Base-by-base conservation (phyloP, 1,140 invertebrate species). In the Pachyrhynchus sulphureomaculatus region DNA sequence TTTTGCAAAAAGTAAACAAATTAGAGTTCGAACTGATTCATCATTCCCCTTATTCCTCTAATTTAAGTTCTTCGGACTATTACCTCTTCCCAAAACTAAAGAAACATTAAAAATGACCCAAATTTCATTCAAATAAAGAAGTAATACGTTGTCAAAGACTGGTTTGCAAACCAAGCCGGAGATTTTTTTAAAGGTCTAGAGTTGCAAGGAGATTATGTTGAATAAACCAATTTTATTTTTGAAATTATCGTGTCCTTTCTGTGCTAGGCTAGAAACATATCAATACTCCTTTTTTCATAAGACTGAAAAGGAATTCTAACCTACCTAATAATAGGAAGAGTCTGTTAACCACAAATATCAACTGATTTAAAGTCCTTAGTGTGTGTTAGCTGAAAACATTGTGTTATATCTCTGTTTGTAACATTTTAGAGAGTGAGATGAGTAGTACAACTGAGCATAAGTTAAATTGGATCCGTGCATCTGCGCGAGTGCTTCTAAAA, bases 401-500 rank as follows among this genome's bases (percentile, higher is more conserved):
- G 79, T 81, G 66, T 84, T 79, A 76, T 91, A 98, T 70, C 88
- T 86, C 57, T 86, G 82, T 65, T 88, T 86, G 79, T 99, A 99
- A 66, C 86, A 84, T 15, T 79, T 80, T 8, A 98, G 74, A 72
- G 92, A 89, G 37, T 82, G 85, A 42, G 85, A 84, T 52, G 88
- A 86, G 63, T 86, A 80, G 12, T 82, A 68, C 52, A 91, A 78
- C 76, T 92, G 87, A 67, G 78, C 77, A 0, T 82, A 84, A 18
- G 77, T 85, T 24, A 96, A 76, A 51, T 88, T 84, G 1, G 84
- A 82, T 69, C 90, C 91, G 73, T 99, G 84, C 66, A 97, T 91
- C 70, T 88, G 87, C 57, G 89, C 86, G 59, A 99, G 88, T 0
- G 94, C 90, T 59, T 98, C 93, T 15, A 97, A 78, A 4, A 99